A percentile compares a stretch with the other conserved stretches of the same genome.
phyloP scores from a whole-genome alignment of 1,140 invertebrate species.

The Belonocnema kinseyi region DNA sequence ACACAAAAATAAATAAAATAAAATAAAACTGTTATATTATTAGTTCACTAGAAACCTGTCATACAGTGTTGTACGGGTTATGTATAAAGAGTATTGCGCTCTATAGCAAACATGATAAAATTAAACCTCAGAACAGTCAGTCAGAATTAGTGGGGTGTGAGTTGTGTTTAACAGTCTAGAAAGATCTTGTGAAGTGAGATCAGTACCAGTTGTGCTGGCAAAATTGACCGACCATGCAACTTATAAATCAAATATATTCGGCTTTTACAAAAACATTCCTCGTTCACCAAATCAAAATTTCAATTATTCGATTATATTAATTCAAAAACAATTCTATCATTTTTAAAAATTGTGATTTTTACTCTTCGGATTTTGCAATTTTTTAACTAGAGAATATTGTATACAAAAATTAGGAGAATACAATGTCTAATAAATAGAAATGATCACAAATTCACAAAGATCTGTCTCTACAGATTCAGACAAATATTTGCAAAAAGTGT shows the following conservation, averaged over 20 bases:
- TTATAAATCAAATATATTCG: neutral
- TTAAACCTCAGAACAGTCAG: conserved; percentile 51
- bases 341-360: too few species aligned
- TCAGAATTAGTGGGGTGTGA: conserved; percentile 43
- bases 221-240: conserved; percentile 8
- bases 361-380: too few species aligned
- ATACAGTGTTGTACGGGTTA: neutral
- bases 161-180: conserved; percentile 43
- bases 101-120: conserved; percentile 53
- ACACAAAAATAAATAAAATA: neutral
- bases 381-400: too few species aligned
- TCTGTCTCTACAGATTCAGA: too few species aligned
- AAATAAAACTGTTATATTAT: neutral
- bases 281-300: neutral
- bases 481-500: too few species aligned
- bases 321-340: neutral
- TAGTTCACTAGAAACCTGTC: neutral
- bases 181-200: conserved; percentile 45
- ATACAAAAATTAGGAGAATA: too few species aligned
- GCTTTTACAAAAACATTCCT: neutral
- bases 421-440: too few species aligned
- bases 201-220: conserved; percentile 46
- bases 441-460: too few species aligned
- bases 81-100: neutral
- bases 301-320: neutral